These are phyloP conservation scores for Limnephilus auricula DNA, from an alignment of 2,888 invertebrate species.

Conservation along the genomic window DNA sequence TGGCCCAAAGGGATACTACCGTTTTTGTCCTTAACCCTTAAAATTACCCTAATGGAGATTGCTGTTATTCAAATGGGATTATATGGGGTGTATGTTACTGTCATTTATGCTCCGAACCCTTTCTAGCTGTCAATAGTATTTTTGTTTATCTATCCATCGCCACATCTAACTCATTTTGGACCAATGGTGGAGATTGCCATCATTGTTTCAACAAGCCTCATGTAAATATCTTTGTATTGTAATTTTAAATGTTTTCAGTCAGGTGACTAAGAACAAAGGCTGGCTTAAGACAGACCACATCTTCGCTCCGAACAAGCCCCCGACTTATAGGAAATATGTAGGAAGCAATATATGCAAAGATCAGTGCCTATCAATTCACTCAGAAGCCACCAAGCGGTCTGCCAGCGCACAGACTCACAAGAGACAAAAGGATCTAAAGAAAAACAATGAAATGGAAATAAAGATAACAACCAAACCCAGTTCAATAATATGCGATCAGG, in stretches of 20 bases:
- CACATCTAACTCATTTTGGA: too few species aligned
- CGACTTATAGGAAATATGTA: constrained; percentile 11
- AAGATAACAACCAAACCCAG: constrained; percentile 44
- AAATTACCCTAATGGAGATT: too few species aligned
- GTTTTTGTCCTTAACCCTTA: too few species aligned
- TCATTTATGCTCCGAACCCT: too few species aligned
- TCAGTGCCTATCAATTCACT: neutral
- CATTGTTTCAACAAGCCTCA: too few species aligned
- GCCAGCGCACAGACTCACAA: neutral
- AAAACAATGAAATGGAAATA: constrained; percentile 39
- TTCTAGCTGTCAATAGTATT: too few species aligned
- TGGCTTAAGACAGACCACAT: constrained; percentile 43
- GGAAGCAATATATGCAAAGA: constrained; percentile 19
- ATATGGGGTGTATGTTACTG: too few species aligned
- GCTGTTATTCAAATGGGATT: too few species aligned
- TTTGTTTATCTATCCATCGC: too few species aligned
- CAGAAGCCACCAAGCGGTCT: constrained; percentile 9
- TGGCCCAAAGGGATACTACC: too few species aligned
- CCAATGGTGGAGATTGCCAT: too few species aligned
- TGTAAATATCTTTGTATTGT: neutral
- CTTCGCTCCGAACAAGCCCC: constrained; percentile 39
- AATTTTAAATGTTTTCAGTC: constrained; percentile 17
- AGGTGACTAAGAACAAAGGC: constrained; percentile 15
- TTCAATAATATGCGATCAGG: constrained; percentile 15
- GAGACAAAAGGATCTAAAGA: neutral